A percentile compares a stretch with the other conserved stretches of the same genome.
phyloP scores from a whole-genome alignment of 2,113 vertebrate species.

The Balaeniceps rex region DNA sequence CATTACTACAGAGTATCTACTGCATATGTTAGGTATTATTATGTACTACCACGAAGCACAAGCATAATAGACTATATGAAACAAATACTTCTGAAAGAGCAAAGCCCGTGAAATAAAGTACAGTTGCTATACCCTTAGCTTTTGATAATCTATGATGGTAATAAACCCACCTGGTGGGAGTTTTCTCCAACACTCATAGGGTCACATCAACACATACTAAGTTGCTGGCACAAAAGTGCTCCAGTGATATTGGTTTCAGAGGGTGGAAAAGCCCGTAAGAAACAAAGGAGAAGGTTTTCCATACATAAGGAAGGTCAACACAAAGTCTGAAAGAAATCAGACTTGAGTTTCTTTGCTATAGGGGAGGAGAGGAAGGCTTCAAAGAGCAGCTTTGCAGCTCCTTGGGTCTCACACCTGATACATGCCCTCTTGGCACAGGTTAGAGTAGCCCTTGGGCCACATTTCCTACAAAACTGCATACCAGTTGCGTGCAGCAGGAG shows the following conservation, averaged over 20 bases:
- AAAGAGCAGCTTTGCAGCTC: not conserved
- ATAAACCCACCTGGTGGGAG: not conserved
- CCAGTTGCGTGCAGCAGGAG: not conserved
- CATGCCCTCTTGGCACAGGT: not conserved
- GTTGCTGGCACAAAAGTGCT: not conserved
- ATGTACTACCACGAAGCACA: not conserved
- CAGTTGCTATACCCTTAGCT: not conserved
- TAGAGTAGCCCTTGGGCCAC: not conserved
- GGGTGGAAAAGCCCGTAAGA: not conserved
- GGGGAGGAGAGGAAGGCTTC: not conserved
- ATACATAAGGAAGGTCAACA: not conserved
- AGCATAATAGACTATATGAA: accelerated
- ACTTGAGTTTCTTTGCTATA: not conserved
- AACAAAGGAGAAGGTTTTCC: not conserved
- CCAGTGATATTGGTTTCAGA: not conserved
- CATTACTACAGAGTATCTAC: not conserved
- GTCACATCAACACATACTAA: not conserved
- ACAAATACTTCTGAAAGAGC: not conserved
- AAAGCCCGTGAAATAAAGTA: not conserved
- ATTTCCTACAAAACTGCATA: not conserved
- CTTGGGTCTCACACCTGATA: not conserved
- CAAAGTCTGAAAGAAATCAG: not conserved
- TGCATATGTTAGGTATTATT: not conserved
- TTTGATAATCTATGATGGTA: not conserved
- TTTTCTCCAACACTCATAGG: not conserved